Conservation (phyloP, 2,797 vertebrate genomes). For the Bradypodion ventrale region DNA sequence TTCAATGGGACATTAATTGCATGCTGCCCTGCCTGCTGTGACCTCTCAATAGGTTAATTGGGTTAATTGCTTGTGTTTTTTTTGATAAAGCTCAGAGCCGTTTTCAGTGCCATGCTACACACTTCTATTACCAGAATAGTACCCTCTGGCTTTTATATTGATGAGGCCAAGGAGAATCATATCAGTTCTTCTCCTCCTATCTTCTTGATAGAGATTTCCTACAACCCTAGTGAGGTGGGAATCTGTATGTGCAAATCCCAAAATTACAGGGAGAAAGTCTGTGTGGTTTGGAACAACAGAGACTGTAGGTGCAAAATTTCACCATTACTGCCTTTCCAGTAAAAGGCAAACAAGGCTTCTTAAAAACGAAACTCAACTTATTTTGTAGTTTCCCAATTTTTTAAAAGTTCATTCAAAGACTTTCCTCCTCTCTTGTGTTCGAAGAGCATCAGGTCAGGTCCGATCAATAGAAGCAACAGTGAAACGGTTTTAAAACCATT, state of each 20-base stretch:
- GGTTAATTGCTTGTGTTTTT: not conserved
- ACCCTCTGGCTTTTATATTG: not conserved
- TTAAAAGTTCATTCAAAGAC: no score
- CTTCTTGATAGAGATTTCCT: not conserved
- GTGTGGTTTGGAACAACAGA: no score
- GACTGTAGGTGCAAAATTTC: no score
- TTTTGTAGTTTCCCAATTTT: not conserved
- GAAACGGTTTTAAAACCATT: no score
- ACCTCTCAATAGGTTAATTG: not conserved
- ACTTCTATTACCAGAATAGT: not conserved
- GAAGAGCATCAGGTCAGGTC: no score
- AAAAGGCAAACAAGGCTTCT: not conserved
- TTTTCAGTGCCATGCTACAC: not conserved
- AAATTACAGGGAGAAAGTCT: not conserved
- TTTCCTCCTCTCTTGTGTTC: no score
- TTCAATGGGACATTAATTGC: not conserved
- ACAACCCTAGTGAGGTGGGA: not conserved
- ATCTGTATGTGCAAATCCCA: not conserved
- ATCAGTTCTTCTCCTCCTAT: no score
- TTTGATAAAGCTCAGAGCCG: not conserved
- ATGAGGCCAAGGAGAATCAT: not conserved
- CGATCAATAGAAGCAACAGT: no score
- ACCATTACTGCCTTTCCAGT: no score
- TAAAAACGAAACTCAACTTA: not conserved
- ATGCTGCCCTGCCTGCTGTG: not conserved